phyloP scores from a whole-genome alignment of 2,113 vertebrate species.

The Solea solea region DNA sequence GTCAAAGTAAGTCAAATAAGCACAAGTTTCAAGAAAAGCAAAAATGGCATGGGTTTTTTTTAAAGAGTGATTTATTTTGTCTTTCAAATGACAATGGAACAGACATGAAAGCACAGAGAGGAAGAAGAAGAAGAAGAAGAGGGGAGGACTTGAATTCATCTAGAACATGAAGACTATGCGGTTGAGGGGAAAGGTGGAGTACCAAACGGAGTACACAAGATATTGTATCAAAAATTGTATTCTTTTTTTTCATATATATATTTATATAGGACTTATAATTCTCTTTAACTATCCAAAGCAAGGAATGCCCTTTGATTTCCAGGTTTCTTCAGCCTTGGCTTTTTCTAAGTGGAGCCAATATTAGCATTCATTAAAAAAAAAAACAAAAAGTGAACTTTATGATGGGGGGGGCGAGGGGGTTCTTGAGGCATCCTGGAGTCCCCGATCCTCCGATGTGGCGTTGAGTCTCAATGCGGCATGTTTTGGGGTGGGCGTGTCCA shows the following conservation, averaged over 20 bases:
- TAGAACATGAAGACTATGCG: slow-evolving; percentile 26
- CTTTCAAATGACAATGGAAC: slow-evolving; percentile 67
- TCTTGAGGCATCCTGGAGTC: slow-evolving; percentile 43
- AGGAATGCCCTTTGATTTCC: slow-evolving; percentile 72
- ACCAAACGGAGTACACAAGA: slow-evolving; percentile 82
- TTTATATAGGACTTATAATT: slow-evolving; percentile 80
- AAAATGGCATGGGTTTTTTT: slow-evolving; percentile 12
- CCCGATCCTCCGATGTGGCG: slow-evolving; percentile 43
- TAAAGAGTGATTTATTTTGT: slow-evolving; percentile 66
- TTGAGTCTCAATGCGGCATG: slow-evolving; percentile 47
- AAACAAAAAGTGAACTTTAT: slow-evolving; percentile 40
- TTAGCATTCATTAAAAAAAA: slow-evolving; percentile 44
- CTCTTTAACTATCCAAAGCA: slow-evolving; percentile 81
- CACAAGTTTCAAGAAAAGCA: too few relatives aligned
- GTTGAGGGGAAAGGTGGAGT: slow-evolving; percentile 70
- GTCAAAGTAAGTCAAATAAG: too few relatives aligned
- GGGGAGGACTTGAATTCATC: slow-evolving; percentile 39
- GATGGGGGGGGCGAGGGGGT: slow-evolving; percentile 38
- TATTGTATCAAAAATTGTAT: slow-evolving; percentile 80
- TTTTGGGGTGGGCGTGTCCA: slow-evolving; percentile 39
- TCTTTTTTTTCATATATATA: slow-evolving; percentile 76
- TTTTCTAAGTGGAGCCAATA: slow-evolving; percentile 49
- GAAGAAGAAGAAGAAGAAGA: neutral
- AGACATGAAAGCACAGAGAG: slow-evolving; percentile 68
- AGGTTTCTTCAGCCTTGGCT: slow-evolving; percentile 55